Base-by-base conservation (phyloP, 1,140 invertebrate genomes). In the Caenorhabditis remanei region DNA sequence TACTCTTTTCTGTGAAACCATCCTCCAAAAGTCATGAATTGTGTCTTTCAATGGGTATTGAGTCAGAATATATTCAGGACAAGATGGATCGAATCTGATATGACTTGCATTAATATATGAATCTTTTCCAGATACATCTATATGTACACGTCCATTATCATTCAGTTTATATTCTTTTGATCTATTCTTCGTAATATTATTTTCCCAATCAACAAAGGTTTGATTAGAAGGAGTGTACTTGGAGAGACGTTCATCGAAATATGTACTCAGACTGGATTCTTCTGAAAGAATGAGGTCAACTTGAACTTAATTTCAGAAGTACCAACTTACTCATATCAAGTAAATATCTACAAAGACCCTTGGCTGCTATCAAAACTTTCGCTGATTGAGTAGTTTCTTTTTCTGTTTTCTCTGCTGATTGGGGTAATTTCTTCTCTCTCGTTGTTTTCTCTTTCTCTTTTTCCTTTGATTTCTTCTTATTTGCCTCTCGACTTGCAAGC, bases 1-100 rank as follows among this genome's bases (percentile, higher is more conserved):
- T 2, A 61, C 83, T 24, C 41, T 84, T 32, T 56, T 61, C 41
- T 40, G 32, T 4, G 32, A 58, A 16, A 61, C 41, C 83, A 84
- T 84, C 48, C 46, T 79, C 71, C 71, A 79, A 24, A 79, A 79
- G 46, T 79, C 71, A 24, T 50, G 43, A 14, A 79, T 79, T 13
- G 71, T 79, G 5, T 50, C n/a, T 79, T 41, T 41, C 46, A 79
- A 19, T 50, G 71, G 71, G 24, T 79, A 79, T 50, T 79, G 71
- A 1, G 71, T 79, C 32, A 79, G 43, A 24, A 79, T 79, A n/a
- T n/a, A 79, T 11, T 79, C 71, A 4, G 8, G 13, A 13, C 32
- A 79, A 4, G 46, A 8, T 9, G 32, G 13, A 53, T 50, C 46
- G 24, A 79, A 50, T 32, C 24, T 48, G 43, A 79, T 79, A n/a